Evolutionary conservation across 2,888 invertebrate genomes (phyloP).

Genomic region (Drosophila lutescens): DNA sequence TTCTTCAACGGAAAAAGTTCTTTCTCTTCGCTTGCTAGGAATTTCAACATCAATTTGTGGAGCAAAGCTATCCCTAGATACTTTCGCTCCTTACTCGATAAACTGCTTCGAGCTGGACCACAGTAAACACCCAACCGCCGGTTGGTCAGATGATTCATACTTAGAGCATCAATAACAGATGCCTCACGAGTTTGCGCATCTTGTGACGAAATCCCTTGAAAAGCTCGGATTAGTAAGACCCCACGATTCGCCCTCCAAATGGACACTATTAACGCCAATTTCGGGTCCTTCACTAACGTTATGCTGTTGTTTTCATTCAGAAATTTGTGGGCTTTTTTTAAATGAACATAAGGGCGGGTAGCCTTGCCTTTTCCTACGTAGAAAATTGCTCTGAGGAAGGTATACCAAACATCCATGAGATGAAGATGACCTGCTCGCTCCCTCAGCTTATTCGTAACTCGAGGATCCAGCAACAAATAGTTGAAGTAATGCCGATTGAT

Average conservation of each 20-base stretch:
- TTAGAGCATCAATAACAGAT: slow-evolving; percentile 95
- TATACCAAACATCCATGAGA: slow-evolving; percentile 87
- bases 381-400: slow-evolving; percentile 93
- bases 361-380: slow-evolving; percentile 97
- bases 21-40: slow-evolving; percentile 41
- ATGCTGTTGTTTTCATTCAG: slow-evolving; percentile 24
- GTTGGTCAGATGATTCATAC: slow-evolving; percentile 90
- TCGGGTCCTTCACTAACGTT: slow-evolving; percentile 82
- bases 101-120: slow-evolving; percentile 84
- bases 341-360: slow-evolving; percentile 91
- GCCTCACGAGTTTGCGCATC: slow-evolving; percentile 98
- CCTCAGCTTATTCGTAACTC: slow-evolving; percentile 51
- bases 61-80: slow-evolving; percentile 59
- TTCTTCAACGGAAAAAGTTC: slow-evolving; percentile 41
- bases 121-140: slow-evolving; percentile 91
- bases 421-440: slow-evolving; percentile 53
- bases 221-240: slow-evolving; percentile 94
- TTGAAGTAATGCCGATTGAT: slow-evolving; percentile 50
- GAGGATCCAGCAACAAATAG: slow-evolving; percentile 66
- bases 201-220: slow-evolving; percentile 93
- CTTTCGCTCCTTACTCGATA: slow-evolving; percentile 41
- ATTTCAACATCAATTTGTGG: slow-evolving; percentile 42
- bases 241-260: slow-evolving; percentile 93
- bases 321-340: slow-evolving; percentile 53
- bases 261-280: slow-evolving; percentile 91